phyloP scores from a whole-genome alignment of 2,888 invertebrate genomes.

The Hyalella azteca region DNA sequence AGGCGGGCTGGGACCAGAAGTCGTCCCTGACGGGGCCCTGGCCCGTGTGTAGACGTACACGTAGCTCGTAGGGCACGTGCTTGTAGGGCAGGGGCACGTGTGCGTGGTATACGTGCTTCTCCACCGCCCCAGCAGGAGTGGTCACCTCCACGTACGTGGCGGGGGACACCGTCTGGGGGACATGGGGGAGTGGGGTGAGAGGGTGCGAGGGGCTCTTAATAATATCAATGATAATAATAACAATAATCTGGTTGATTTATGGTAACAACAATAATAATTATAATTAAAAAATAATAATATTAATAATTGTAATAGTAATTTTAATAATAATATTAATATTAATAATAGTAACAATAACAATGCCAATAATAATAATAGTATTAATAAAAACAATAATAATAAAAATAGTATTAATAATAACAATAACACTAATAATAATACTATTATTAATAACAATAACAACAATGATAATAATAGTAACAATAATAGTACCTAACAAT shows the following conservation, averaged over 20 bases:
- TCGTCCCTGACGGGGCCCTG: slow-evolving; percentile 41
- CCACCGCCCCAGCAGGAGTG: not conserved
- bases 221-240: too few species aligned
- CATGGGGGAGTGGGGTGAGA: too few species aligned
- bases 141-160: not conserved
- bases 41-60: slow-evolving; percentile 51
- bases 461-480: not conserved
- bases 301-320: too few species aligned
- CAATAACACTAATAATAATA: too few species aligned
- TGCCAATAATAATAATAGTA: not conserved
- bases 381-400: not conserved
- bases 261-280: too few species aligned
- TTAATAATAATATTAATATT: too few species aligned
- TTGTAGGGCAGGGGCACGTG: slow-evolving; percentile 14
- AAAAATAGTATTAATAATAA: too few species aligned
- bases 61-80: slow-evolving; percentile 46
- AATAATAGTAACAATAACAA: not conserved
- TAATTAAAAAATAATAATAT: too few species aligned
- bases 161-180: not conserved
- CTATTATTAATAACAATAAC: not conserved
- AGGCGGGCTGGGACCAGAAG: slow-evolving; percentile 47
- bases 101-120: not conserved
- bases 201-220: too few species aligned
- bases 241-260: too few species aligned
- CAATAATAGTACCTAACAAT: not conserved